Conservation (phyloP, 2,113 vertebrate species). For the Prionailurus bengalensis region DNA sequence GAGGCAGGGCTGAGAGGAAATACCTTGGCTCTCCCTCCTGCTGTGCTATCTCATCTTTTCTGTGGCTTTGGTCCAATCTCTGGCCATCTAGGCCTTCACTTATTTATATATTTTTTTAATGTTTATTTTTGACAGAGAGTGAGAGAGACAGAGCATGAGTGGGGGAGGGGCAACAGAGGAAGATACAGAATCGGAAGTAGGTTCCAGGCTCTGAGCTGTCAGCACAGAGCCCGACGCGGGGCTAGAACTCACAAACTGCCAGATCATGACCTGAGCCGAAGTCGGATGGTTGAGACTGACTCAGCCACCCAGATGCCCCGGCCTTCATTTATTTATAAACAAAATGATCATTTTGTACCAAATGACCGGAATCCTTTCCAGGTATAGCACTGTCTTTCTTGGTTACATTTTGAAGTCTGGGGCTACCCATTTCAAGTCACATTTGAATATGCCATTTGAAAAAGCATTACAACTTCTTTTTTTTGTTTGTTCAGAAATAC, state of each 20-base stretch:
- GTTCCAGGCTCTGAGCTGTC: no score
- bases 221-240: no score
- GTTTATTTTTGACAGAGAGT: no score
- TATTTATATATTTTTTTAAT: not conserved
- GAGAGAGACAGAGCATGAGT: no score
- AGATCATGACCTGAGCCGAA: no score
- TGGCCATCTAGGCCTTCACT: not conserved
- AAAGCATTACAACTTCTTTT: not conserved
- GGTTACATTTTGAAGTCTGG: not conserved
- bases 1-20: not conserved
- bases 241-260: no score
- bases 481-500: not conserved
- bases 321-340: not conserved
- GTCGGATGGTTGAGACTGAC: no score
- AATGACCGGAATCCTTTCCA: not conserved
- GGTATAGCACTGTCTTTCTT: not conserved
- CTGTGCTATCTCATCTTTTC: rapidly evolving
- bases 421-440: not conserved
- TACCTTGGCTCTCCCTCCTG: not conserved
- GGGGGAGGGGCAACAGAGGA: no score
- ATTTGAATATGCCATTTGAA: not conserved
- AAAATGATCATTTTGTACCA: not conserved
- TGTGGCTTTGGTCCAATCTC: not conserved
- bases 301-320: no score
- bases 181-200: no score